Evolutionary conservation across 2,797 vertebrate genomes (phyloP), one percentile per base, ranked within the genome.

Genomic region (Limnodromus scolopaceus): DNA sequence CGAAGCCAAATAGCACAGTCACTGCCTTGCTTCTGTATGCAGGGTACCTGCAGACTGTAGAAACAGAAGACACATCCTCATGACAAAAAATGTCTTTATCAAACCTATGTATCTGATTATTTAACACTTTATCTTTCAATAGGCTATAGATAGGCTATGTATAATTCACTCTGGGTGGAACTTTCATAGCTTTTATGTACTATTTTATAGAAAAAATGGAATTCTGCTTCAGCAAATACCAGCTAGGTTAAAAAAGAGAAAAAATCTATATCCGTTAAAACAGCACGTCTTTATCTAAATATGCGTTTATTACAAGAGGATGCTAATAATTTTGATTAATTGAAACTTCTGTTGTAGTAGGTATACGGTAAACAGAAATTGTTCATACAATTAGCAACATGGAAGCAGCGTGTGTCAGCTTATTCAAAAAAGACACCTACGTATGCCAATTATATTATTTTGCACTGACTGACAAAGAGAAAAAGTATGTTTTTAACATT

Each of bases 401-500:
- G 36, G 53, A 87, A 96, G 39, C 34, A 49, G 23, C 6, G 7
- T 75, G n/a, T 38, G 20, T 70, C 81, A 92, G 32, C 41, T 90
- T 61, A 57, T 58, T 91, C 43, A 38, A 75, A 87, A 75, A 74
- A 76, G 54, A 74, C 88, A 88, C 38, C n/a, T 60, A 77, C 16
- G 0, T 57, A 65, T 16, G 58, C 22, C 20, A 72, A 71, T 55
- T 68, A 17, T 7, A 92, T 54, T 72, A 61, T 63, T 93, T 64
- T 95, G 71, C 49, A 83, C 39, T 84, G 76, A 82, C 68, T 87
- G 74, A 64, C 74, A 92, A 95, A 85, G n/a, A 91, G 24, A 34
- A 93, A 80, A 92, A 84, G 46, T 70, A 61, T n/a, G 11, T 22
- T 91, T 96, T 81, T 80, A 87, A 88, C 28, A 55, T 3, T 72